Percentiles rank a stretch among this genome's conserved stretches.
phyloP scores from a whole-genome alignment of 1,140 invertebrate genomes.

The Drosophila aff. region DNA sequence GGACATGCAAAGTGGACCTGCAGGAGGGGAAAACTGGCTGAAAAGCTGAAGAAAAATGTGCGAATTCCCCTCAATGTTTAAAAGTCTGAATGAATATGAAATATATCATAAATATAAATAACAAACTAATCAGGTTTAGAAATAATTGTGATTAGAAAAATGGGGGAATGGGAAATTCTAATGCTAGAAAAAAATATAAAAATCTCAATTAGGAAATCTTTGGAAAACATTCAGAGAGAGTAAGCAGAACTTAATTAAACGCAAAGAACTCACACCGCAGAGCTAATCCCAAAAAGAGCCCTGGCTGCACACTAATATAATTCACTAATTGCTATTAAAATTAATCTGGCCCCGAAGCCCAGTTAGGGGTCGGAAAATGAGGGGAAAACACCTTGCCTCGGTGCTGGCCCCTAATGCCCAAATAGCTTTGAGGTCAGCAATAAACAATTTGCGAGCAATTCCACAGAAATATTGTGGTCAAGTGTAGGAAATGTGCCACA shows the following conservation, averaged over 20 bases:
- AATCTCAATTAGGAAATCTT: not conserved
- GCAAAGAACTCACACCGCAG: not conserved
- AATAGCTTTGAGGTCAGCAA: constrained; percentile 57
- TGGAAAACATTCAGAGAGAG: not conserved
- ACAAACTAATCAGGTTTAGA: not conserved
- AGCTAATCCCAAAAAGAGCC: not conserved
- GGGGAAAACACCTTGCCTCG: constrained; percentile 17
- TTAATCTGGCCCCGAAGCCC: constrained; percentile 17
- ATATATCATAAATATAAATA: not conserved
- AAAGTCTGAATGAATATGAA: not conserved
- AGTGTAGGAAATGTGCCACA: constrained; percentile 52
- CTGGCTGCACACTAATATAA: constrained; percentile 4
- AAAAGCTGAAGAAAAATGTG: not conserved
- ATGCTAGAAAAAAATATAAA: not conserved
- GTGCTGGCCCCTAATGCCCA: constrained; percentile 22
- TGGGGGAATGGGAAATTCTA: not conserved
- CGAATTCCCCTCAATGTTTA: not conserved
- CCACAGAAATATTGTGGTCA: constrained; percentile 62
- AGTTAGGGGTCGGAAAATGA: constrained; percentile 11
- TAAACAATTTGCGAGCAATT: constrained; percentile 60
- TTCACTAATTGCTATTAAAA: constrained; percentile 36
- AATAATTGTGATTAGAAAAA: not conserved
- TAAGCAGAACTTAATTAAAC: not conserved
- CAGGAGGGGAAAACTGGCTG: not conserved
- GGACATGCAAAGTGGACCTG: constrained; percentile 3